Base-by-base conservation (phyloP, 1,140 invertebrate genomes). In the Stenopsyche tienmushanensis region DNA sequence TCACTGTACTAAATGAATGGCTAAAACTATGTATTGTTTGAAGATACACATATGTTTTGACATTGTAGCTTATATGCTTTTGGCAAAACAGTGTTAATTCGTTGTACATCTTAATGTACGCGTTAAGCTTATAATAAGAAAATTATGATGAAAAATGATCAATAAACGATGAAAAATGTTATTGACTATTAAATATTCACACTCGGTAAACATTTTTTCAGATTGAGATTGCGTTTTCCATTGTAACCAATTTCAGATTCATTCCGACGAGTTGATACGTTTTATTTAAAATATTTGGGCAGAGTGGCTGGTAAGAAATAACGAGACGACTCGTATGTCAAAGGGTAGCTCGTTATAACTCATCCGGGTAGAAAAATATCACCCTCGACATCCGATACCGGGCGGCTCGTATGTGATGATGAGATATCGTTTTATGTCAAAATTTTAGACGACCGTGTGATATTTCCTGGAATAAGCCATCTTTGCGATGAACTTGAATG, bases 261-360 rank as follows among this genome's bases (percentile, higher is more conserved):
- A n/a, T n/a, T n/a, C n/a, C n/a, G n/a, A n/a, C n/a, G n/a, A 13
- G 29, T 34, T 7, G 29, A 34, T 13, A 34, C 13, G 13, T 34
- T 5, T 34, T 34, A 34, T 34, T 13, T 13, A 13, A 34, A 34
- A 34, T 34, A 5, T 34, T 5, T 34, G 5, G 29, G 5, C n/a
- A n/a, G n/a, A n/a, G n/a, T n/a, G n/a, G n/a, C n/a, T n/a, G n/a
- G n/a, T n/a, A n/a, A 13, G 29, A 34, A 42, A 57, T 57, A 57
- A 57, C 34, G 21, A 57, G 54, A 34, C 13, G 29, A 13, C 29
- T 57, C 54, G 20, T 42, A 42, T 57, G 7, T 42, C 54, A 7
- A 29, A 24, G 20, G 21, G 20, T 20, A 42, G 54, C 54, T 57
- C 54, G 54, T 57, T 57, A 57, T 57, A 21, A 57, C 15, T 57